Base-by-base conservation (phyloP, 2,888 invertebrate genomes). In the Craniophora ligustri region DNA sequence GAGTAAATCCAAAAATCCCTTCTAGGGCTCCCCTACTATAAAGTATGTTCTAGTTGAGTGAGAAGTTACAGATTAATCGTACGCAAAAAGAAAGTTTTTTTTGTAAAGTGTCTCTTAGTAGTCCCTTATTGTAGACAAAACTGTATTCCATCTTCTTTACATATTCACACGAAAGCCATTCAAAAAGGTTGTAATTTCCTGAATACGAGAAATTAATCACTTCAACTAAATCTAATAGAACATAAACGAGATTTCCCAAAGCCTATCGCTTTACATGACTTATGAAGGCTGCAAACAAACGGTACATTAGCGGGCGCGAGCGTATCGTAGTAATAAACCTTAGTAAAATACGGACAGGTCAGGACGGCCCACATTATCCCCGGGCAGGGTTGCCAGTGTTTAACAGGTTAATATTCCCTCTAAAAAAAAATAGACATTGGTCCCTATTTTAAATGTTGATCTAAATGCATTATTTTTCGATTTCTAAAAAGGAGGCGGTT, bases 251-350 rank as follows among this genome's bases (percentile, higher is more conserved):
- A 50, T 51, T 31, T 41, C 38, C 40, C 35, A 6, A 54, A 59
- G 54, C 44, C 59, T 54, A 42, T 59, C 35, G 10, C 5, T 40
- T 39, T 45, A 15, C 8, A 14, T 35, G 66, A 59, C 55, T 67
- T 64, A 69, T 69, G 59, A 38, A 45, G 45, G 35, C 19, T 48
- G 11, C 49, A 41, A 57, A 56, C 50, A 59, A 61, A 62, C 56
- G 56, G 59, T 67, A 72, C 66, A 76, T 72, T 77, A 70, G 67
- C 59, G 66, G 61, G 59, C 71, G 70, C 65, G 64, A 74, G 71
- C 51, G 50, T 72, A 58, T 69, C 69, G 32, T 21, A 50, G 76
- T 77, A 75, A 81, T 81, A 82, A 83, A 78, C 75, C 69, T 67
- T 56, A 35, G 55, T 50, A 50, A 76, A 72, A 72, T 69, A 73